Base-by-base conservation (phyloP, 2,113 vertebrate genomes). In the Rhinichthys klamathensis region DNA sequence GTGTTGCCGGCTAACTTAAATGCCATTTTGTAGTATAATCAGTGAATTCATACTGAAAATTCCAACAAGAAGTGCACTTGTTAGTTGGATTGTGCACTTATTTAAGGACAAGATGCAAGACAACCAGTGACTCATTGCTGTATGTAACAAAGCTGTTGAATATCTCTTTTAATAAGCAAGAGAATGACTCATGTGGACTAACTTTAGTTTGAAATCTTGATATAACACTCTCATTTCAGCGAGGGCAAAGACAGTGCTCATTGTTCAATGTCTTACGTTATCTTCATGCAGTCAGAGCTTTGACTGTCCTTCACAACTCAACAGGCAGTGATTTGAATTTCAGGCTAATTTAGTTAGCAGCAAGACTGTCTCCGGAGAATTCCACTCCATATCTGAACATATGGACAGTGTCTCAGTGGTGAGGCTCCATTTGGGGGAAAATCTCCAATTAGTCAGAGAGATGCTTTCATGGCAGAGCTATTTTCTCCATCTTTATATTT, bases 271-370 rank as follows among this genome's bases (percentile, higher is more conserved):
- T 49, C 27, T 67, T 67, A 13, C 0, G 16, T 54, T 54, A 61
- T 35, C 74, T 78, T 82, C 27, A n/a, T 63, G 63, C 6, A 38
- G 46, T 49, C 72, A 69, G 44, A 76, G 80, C 27, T 51, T 38
- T 35, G 73, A 23, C 70, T 56, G 86, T 87, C 86, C 83, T 87
- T 87, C 74, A 85, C 30, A 84, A 56, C 25, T 56, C 63, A 85
- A 44, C 85, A 82, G 72, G 75, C 81, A n/a, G 65, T 58, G 16
- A 79, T 86, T 67, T 65, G n/a, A 49, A 75, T 80, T 86, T 46
- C 58, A 79, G 74, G 54, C 80, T 86, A 78, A 84, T 88, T 89
- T 87, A 83, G 82, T 82, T 80, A 49, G 25, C 41, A 54, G 86
- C 69, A 7, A 58, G 16, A 41, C 15, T 70, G 56, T 85, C 79